Base-by-base conservation (phyloP, 2,797 vertebrate species). In the Psittacula echo region DNA sequence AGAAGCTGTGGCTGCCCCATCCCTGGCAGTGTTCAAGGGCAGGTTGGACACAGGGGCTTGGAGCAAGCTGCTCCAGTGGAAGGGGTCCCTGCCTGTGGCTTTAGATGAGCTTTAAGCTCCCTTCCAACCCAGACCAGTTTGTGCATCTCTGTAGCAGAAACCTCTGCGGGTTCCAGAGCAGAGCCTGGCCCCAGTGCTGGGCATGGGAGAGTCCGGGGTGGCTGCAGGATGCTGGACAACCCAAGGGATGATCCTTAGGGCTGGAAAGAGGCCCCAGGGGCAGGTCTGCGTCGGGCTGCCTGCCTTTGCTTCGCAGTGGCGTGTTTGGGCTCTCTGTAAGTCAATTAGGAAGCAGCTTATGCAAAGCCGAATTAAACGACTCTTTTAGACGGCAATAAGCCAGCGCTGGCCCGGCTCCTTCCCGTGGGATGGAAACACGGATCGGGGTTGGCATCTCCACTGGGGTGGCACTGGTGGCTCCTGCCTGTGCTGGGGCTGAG, bases 281-380 rank as follows among this genome's bases (percentile, higher is more conserved):
- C 56, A 58, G 54, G 13, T 23, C n/a, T 58, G 13, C n/a, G 7
- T 7, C 21, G 20, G 21, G 56, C 56, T 58, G 56, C 56, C n/a
- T 34, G n/a, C 56, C 21, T 34, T 58, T 34, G n/a, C 21, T 58
- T 34, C 56, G 7, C n/a, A 23, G n/a, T 20, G 54, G 75, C 29
- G 2, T 13, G 8, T 37, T 81, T 78, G 32, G 80, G 45, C 72
- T 64, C 17, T 16, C 54, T 1, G 0, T 91, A 87, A 94, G 94
- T 82, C 85, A 88, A 74, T 89, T 78, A 85, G 76, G 72, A 93
- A 78, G 72, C 9, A 74, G 91, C 76, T 95, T 93, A 91, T 3
- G 72, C 85, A 93, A 91, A 91, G 71, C 94, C 67, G 75, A 93
- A 91, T 91, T 93, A 88, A 70, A 29, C 16, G 2, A 8, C 84